Conservation (phyloP, 1,140 invertebrate species). For the Drosophila leontia region DNA sequence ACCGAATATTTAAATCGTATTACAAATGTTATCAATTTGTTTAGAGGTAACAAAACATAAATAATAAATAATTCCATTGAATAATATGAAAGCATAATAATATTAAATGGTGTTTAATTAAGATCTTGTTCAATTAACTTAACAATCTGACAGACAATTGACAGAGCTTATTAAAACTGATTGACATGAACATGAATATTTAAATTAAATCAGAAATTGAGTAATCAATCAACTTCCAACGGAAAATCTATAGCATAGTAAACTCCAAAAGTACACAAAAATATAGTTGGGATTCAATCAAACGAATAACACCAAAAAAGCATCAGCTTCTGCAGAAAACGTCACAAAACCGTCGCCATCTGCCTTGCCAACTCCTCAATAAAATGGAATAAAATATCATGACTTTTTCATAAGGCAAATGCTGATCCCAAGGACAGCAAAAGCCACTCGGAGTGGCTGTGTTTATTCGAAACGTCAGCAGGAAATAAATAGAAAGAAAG, state of each 20-base stretch:
- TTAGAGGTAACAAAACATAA: neutral
- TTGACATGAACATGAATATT: neutral
- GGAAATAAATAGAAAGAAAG: neutral
- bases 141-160: conserved; percentile 5
- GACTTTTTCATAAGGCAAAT: conserved; percentile 70
- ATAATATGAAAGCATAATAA: neutral
- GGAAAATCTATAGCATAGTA: neutral
- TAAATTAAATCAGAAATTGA: neutral
- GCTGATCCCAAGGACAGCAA: conserved; percentile 29
- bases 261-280: neutral
- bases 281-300: conserved; percentile 43
- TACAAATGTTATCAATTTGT: neutral
- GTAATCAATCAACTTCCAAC: neutral
- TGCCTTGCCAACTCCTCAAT: neutral
- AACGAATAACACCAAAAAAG: conserved; percentile 59
- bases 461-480: conserved; percentile 32
- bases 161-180: conserved; percentile 1
- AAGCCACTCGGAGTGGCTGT: conserved; percentile 26
- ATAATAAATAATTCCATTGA: neutral
- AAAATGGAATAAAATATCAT: conserved; percentile 55
- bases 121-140: neutral
- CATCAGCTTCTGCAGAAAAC: conserved; percentile 47
- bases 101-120: neutral
- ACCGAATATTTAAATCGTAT: neutral
- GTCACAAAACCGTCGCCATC: neutral